Evolutionary conservation across 2,888 invertebrate species (phyloP).

Genomic region (Formica aserva): DNA sequence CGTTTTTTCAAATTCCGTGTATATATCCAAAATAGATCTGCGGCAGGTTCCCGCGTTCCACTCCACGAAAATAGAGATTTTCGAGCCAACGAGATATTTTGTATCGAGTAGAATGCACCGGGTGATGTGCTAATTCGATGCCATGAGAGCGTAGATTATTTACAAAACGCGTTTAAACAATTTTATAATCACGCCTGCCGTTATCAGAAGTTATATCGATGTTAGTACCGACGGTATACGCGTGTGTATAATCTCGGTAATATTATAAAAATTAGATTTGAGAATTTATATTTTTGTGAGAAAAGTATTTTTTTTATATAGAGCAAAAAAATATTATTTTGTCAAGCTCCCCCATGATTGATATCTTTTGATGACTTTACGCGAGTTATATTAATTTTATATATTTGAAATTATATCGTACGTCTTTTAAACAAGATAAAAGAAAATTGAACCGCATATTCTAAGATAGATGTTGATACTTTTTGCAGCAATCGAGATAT

Average conservation of each 20-base stretch:
- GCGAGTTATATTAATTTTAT: not conserved
- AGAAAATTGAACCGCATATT: not conserved
- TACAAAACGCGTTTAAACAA: not conserved
- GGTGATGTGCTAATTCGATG: conserved; percentile 7
- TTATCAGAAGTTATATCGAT: not conserved
- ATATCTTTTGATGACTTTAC: conserved; percentile 1
- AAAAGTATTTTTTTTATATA: not conserved
- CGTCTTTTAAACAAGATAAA: not conserved
- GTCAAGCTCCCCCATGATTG: not conserved
- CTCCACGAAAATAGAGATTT: conserved; percentile 31
- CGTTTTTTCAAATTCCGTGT: not conserved
- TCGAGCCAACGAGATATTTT: conserved; percentile 4
- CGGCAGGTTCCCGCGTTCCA: not conserved
- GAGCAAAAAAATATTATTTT: not conserved
- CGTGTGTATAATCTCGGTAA: not conserved
- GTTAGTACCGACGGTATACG: not conserved
- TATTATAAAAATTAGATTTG: not conserved
- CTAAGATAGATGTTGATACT: not conserved
- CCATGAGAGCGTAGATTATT: not conserved
- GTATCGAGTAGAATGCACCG: not conserved
- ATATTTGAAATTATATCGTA: conserved; percentile 10
- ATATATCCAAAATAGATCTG: conserved; percentile 10
- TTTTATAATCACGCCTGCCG: conserved; percentile 7
- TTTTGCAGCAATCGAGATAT: not conserved
- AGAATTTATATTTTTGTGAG: no score